Base-by-base conservation (phyloP, 2,797 vertebrate species). In the Micropoecilia bifurca region DNA sequence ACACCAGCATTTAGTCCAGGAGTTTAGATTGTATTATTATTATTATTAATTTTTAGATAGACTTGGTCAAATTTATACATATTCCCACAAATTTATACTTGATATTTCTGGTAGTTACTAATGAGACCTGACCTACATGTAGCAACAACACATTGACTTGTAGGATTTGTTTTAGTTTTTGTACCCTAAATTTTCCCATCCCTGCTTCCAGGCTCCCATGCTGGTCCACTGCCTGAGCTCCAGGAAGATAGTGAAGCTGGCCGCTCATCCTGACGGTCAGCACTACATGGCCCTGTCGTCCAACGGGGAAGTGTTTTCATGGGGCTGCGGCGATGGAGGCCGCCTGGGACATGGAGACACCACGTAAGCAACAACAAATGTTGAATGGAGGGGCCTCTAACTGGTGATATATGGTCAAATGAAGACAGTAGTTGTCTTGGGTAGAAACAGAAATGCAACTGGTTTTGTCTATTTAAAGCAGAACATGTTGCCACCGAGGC, bases 301-400 rank as follows among this genome's bases (percentile, higher is more conserved):
- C 76, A 98, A 96, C 1, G 98, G 98, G 57, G 98, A 99, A 93
- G 97, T 99, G 84, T 99, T 97, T 88, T 99, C 99, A 74, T 99
- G 99, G 99, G 99, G 99, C 69, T 99, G 98, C 69, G 99, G 98
- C 43, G 99, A 99, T 48, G 97, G 98, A 20, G 98, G 99, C n/a
- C 96, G 99, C 73, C 96, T 99, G 18, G 99, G 99, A 90, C 99
- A 99, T 3, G 98, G 99, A 73, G 98, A 99, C 92, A 97, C 98
- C 3, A 97, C 98, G 99, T 99, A 97, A 80, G 97, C 84, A 66
- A 33, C 43, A 8, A 13, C 14, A 57, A 0, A 33, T 43, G 6
- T 71, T 1, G 5, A 41, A n/a, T 39, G 20, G 22, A 14, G 12
- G 7, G 66, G 12, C 6, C 66, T 45, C 22, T 69, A n/a, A 69